Base-by-base conservation (phyloP, 2,888 invertebrate genomes). In the Nymphalis c-album region DNA sequence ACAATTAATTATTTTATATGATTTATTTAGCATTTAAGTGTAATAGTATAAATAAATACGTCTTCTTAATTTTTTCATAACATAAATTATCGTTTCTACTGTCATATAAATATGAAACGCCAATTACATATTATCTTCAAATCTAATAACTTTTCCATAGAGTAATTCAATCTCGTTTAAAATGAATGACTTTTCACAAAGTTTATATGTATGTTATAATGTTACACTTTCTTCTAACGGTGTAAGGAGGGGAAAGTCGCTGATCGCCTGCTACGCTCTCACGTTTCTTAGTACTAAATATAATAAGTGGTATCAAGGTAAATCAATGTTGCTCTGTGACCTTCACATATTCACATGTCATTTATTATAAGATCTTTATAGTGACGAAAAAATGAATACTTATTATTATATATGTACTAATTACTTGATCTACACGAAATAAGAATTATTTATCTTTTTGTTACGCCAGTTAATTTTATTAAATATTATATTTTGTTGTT, bases 151-250 rank as follows among this genome's bases (percentile, higher is more conserved):
- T 45, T 46, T 60, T 60, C 60, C 46, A 60, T 46, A 22, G 7
- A 17, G 60, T 60, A 60, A 60, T 60, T 60, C 8, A 60, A 60
- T 60, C 22, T 47, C 26, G 60, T 22, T 60, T 47, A 22, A 22
- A 60, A 17, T 40, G 18, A 58, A 40, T 63, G 20, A 63, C 53
- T 45, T 63, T 63, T 53, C 62, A 63, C 46, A 40, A 50, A 40
- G 53, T 63, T 40, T 40, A 53, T 61, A 31, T 61, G 46, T n/a
- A 47, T 35, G 7, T 60, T 60, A 31, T 53, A 8, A 60, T 51
- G 53, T 65, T 65, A 31, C 46, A 65, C 60, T 65, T 65, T 65
- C 46, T 65, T 65, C 35, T 62, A 69, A 60, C 68, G 48, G 59
- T 35, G 20, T 63, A 60, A 67, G n/a, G n/a, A 62, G 20, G 18